Evolutionary conservation across 2,888 invertebrate genomes (phyloP).

Genomic region (Athripsodes cinereus): DNA sequence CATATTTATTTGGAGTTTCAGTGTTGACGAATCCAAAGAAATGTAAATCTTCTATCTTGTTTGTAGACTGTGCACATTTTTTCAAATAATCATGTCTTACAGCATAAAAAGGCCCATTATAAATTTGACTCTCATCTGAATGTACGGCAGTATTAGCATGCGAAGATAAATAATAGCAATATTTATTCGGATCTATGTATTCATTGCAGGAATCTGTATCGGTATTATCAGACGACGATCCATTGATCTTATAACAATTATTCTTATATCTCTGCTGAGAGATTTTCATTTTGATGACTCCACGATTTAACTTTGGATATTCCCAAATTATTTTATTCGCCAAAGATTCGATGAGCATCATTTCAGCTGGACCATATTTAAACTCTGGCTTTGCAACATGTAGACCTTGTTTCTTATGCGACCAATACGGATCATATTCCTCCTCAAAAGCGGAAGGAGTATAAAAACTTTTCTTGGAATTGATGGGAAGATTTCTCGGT

Average conservation of each 20-base stretch:
- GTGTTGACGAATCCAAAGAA: neutral
- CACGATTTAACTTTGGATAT: neutral
- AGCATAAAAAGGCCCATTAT: conserved; percentile 17
- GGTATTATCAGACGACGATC: neutral
- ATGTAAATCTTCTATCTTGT: neutral
- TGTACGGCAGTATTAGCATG: conserved; percentile 7
- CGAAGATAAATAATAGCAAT: conserved; percentile 15
- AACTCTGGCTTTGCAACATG: neutral
- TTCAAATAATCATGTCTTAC: neutral
- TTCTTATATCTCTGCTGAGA: neutral
- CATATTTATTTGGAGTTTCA: neutral
- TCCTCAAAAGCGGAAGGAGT: neutral
- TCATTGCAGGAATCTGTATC: neutral
- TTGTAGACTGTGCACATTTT: neutral
- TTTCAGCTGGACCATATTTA: neutral
- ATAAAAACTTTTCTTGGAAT: neutral
- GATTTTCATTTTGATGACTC: neutral
- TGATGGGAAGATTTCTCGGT: neutral
- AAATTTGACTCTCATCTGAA: conserved; percentile 18
- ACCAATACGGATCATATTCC: neutral
- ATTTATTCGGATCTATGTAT: conserved; percentile 5
- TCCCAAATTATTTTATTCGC: neutral
- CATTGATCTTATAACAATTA: neutral
- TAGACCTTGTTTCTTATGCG: neutral
- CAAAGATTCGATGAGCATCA: neutral